Evolutionary conservation across 1,140 invertebrate species (phyloP).

Genomic region (Octopus bimaculoides): DNA sequence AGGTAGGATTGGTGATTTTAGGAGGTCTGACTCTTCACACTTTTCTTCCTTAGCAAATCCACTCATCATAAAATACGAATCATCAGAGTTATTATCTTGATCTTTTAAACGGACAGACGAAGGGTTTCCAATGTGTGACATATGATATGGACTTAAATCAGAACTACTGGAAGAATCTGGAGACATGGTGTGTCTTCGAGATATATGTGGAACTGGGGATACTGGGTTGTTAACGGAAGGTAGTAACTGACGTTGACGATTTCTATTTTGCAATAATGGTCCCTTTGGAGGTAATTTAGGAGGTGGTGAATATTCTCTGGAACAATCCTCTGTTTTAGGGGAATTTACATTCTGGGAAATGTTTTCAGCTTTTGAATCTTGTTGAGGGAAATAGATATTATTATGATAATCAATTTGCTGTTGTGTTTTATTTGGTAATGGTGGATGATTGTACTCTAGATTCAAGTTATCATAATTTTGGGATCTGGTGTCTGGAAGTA

Average conservation of each 20-base stretch:
- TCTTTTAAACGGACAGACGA: not conserved
- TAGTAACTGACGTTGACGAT: not conserved
- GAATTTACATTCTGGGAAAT: too few species aligned
- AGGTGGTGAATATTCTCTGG: slow-evolving; percentile 27
- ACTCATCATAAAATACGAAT: slow-evolving; percentile 44
- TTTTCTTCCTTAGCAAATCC: slow-evolving; percentile 30
- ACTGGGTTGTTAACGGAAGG: not conserved
- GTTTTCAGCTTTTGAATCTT: too few species aligned
- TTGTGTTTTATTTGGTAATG: not conserved
- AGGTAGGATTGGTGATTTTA: not conserved
- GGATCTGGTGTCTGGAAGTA: slow-evolving; percentile 9
- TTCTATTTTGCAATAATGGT: slow-evolving; percentile 36
- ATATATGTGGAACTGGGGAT: not conserved
- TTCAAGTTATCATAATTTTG: slow-evolving; percentile 27
- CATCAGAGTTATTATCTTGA: slow-evolving; percentile 21
- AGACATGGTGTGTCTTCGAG: not conserved
- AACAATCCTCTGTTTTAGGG: too few species aligned
- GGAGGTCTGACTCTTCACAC: not conserved
- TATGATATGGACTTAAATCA: not conserved
- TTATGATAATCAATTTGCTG: not conserved
- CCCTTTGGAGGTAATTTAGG: slow-evolving; percentile 50
- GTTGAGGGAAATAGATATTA: not conserved
- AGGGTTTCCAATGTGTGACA: not conserved
- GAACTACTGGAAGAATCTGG: slow-evolving; percentile 1
- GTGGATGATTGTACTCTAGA: not conserved